Evolutionary conservation across 2,797 vertebrate species (phyloP), one percentile per base, ranked within the genome.

Genomic region (Pempheris klunzingeri): DNA sequence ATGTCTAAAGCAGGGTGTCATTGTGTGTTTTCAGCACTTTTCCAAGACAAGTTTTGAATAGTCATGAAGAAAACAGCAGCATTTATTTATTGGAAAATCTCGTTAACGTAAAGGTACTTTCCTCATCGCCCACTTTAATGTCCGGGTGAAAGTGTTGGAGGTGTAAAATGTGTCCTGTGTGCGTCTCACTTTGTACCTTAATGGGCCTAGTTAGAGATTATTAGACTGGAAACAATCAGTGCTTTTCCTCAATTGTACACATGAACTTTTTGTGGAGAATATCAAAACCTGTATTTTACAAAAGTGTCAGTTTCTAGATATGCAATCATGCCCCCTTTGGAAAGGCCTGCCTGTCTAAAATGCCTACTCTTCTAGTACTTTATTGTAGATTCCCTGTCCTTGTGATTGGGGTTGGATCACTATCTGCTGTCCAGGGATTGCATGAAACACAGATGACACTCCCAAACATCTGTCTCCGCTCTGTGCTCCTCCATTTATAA

Each of bases 181-280:
- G 53, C 32, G 57, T 87, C 60, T 78, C 78, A 89, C 78, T 88
- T 84, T 77, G 78, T 84, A 88, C 85, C 70, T 88, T 87, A 81
- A 82, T 12, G 15, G 79, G 74, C 77, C 82, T 44, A 60, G 71
- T 74, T 86, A 75, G 74, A 87, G 76, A 82, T 84, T 59, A 71
- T 30, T 52, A 64, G 32, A 79, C 77, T n/a, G 80, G 70, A 88
- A 80, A 83, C 65, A 83, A 85, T 87, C 53, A 39, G 17, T 71
- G 70, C 80, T 59, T 74, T 72, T 41, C 59, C 28, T 67, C 32
- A 71, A 76, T 62, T 87, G 76, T 86, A 71, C 73, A 69, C 73
- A 46, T 49, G 17, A 73, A 68, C 55, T 71, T 30, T 47, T 69
- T 50, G 43, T 53, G 43, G n/a, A 68, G 54, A 81, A 76, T 41